Base-by-base conservation (phyloP, 2,888 invertebrate species). In the Deroplatys truncata region DNA sequence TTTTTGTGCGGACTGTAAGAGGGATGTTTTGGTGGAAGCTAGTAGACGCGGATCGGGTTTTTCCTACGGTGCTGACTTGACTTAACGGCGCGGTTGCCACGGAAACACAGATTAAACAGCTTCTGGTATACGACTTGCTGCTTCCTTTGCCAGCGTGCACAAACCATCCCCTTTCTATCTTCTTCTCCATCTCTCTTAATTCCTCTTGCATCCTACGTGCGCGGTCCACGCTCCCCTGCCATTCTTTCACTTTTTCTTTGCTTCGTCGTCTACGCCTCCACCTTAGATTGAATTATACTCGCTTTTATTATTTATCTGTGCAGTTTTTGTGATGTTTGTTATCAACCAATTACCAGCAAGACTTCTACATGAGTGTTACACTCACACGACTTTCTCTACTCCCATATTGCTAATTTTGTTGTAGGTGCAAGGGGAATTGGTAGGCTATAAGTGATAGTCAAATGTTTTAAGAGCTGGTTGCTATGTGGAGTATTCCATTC, bases 41-140 rank as follows among this genome's bases (percentile, higher is more conserved):
- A 56, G 56, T 56, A 56, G 56, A 56, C 16, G 5, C 7, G 9
- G 56, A 16, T 72, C 20, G 5, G 56, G 15, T 20, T 15, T 16
- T 16, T 56, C 56, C 56, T 15, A 16, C 82, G 87, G 25, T 35
- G 83, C 87, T 87, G 86, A 29, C 86, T 86, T 86, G 87, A 87
- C 87, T 87, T 87, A 87, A 87, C 87, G 87, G 82, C 87, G 82
- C 43, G 83, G 87, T 87, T 87, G 56, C 87, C 87, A 87, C 31
- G 87, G 87, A 82, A 83, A 87, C 87, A 87, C 83, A 87, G 87
- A 87, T 87, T 87, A 87, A 43, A 87, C 87, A 87, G 87, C 87
- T 87, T 87, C 87, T 87, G 87, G 56, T 87, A 83, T 87, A 83
- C 82, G 87, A 83, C 87, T 83, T 87, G 87, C 56, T 56, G 16